Evolutionary conservation across 2,888 invertebrate genomes (phyloP), one percentile per base, ranked within the genome.

Genomic region (Epinotia brunnichana): DNA sequence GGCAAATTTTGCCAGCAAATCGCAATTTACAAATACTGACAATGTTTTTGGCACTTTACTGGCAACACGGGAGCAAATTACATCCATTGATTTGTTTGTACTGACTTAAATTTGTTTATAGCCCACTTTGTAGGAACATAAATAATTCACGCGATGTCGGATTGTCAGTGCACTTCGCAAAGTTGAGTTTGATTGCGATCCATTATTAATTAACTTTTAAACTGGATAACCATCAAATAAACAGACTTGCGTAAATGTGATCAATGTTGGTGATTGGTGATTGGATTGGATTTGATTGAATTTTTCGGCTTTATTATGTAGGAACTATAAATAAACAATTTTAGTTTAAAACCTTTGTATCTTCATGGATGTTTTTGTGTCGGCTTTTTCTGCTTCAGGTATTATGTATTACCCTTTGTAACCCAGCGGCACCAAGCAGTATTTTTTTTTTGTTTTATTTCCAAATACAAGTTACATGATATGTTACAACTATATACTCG

Each of bases 181-280:
- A 59, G 59, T 68, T 59, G 19, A 68, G 39, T 53, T 17, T 51
- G n/a, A 69, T 21, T 4, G 15, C 51, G 39, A 35, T 60, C 24
- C 39, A 69, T 69, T 21, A 39, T 51, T 64, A 29, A 64, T 64
- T 64, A 41, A 19, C 54, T 54, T 64, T 53, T 10, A 39, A 64
- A 54, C 39, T 64, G 21, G 54, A 19, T 21, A 7, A 10, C 9
- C 39, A 19, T 56, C 15, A 21, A 21, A 13, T 54, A 54, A 21
- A 54, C 21, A 21, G 1, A 19, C 2, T 24, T 24, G 1, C 7
- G 35, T 35, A 29, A 29, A 5, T 35, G 7, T 35, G 9, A 9
- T 35, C 9, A 35, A 35, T 9, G 35, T 29, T n/a, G n/a, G n/a
- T n/a, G n/a, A n/a, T 35, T 35, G 3, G 9, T 35, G 9, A 35